Percentiles rank a stretch among this genome's conserved stretches.
phyloP scores from a whole-genome alignment of 2,888 invertebrate genomes.

The Noctua janthe region DNA sequence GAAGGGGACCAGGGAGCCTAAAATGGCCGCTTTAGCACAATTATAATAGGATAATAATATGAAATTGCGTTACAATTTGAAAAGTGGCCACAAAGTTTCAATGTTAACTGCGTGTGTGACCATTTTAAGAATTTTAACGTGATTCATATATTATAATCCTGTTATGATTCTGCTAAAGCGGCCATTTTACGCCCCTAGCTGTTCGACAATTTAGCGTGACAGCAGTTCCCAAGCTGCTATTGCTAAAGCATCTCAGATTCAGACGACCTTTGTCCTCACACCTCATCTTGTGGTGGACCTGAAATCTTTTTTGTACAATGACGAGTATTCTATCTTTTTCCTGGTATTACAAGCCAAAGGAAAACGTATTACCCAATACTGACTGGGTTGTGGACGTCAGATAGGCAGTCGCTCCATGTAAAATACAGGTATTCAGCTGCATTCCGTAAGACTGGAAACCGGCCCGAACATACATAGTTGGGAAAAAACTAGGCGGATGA shows the following conservation, averaged over 20 bases:
- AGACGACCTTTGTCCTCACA: neutral
- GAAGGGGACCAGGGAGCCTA: no score
- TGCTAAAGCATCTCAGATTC: neutral
- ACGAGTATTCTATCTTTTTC: no score
- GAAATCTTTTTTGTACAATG: neutral
- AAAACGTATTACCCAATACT: neutral
- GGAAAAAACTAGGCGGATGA: neutral
- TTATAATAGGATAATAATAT: no score
- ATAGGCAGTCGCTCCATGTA: neutral
- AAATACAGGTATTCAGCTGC: neutral
- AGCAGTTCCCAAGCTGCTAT: neutral
- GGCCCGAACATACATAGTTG: no score
- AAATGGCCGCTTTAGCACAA: no score
- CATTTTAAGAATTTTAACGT: no score
- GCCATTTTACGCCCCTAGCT: no score
- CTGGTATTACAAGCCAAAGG: neutral
- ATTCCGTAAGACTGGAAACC: neutral
- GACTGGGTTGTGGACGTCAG: neutral
- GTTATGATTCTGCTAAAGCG: no score
- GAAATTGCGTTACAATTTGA: no score
- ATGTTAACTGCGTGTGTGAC: no score
- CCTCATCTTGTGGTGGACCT: neutral
- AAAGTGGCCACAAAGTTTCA: no score
- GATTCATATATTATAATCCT: no score
- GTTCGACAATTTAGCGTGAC: neutral